Percentiles rank a stretch among this genome's conserved stretches.
Conservation (phyloP, 2,888 invertebrate genomes). For the Cantharis flavilabris region DNA sequence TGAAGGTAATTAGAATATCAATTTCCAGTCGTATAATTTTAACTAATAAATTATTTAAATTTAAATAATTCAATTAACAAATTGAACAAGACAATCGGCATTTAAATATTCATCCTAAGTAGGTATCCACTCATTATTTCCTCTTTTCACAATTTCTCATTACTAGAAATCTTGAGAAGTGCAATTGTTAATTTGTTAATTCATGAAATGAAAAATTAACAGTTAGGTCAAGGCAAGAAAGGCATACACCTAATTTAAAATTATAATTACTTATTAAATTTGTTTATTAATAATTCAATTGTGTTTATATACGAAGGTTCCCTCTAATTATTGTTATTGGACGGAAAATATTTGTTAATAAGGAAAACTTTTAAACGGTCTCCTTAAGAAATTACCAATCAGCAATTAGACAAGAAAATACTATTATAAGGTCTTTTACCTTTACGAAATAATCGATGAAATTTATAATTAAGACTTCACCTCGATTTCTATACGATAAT, state of each 20-base stretch:
- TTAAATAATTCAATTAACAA: neutral
- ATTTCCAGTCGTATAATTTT: neutral
- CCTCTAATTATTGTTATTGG: neutral
- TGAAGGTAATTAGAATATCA: constrained; percentile 31
- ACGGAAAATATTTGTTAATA: neutral
- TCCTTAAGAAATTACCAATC: neutral
- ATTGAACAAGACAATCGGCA: neutral
- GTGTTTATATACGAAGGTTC: neutral
- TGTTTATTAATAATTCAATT: neutral
- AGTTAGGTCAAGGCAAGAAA: constrained; percentile 4
- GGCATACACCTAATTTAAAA: neutral
- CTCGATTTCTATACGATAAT: neutral
- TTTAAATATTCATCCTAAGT: neutral
- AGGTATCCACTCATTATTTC: neutral
- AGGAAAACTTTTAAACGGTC: neutral
- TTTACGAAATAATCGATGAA: neutral
- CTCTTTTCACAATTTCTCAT: constrained; percentile 18
- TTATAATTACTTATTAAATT: neutral
- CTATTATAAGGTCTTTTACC: neutral
- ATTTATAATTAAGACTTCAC: neutral
- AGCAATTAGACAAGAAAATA: neutral
- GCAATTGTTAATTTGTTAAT: constrained; percentile 7
- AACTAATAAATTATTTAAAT: neutral
- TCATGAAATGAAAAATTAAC: neutral
- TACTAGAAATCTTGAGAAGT: constrained; percentile 21